Conservation (phyloP, 2,113 vertebrate species). For the Xiphophorus couchianus region DNA sequence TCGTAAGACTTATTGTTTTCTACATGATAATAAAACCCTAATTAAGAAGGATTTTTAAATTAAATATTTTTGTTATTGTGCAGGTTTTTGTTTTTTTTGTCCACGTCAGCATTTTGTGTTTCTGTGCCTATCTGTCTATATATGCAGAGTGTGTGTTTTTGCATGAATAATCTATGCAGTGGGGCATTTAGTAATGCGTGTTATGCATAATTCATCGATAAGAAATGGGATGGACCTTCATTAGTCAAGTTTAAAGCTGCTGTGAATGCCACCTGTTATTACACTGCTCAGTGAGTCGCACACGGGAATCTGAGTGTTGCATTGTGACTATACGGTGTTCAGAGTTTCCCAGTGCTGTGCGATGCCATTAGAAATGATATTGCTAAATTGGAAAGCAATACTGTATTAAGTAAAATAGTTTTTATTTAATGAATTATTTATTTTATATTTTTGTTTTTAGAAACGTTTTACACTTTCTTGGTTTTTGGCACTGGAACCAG, state of each 20-base stretch:
- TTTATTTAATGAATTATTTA: not conserved
- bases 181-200: conserved; percentile 50
- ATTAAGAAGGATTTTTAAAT: not conserved
- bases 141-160: conserved; percentile 22
- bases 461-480: not conserved
- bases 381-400: not conserved
- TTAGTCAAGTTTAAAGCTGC: conserved; percentile 53
- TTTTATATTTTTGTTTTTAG: not conserved
- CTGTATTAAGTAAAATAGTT: not conserved
- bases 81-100: conserved; percentile 1
- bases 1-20: not conserved
- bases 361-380: not conserved
- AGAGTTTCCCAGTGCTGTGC: not conserved
- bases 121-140: conserved; percentile 2
- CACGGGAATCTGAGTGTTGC: not conserved
- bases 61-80: not conserved
- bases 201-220: conserved; percentile 68
- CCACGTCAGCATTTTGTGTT: conserved; percentile 24
- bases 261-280: conserved; percentile 54
- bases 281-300: conserved; percentile 60
- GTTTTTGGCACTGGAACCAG: too few species aligned
- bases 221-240: conserved; percentile 63
- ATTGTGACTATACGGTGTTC: not conserved
- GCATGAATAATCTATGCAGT: conserved; percentile 62
- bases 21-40: not conserved